These are phyloP conservation scores for Galeopsomyia nigrocyanea DNA, from an alignment of 2,888 invertebrate genomes.

Conservation along the genomic window DNA sequence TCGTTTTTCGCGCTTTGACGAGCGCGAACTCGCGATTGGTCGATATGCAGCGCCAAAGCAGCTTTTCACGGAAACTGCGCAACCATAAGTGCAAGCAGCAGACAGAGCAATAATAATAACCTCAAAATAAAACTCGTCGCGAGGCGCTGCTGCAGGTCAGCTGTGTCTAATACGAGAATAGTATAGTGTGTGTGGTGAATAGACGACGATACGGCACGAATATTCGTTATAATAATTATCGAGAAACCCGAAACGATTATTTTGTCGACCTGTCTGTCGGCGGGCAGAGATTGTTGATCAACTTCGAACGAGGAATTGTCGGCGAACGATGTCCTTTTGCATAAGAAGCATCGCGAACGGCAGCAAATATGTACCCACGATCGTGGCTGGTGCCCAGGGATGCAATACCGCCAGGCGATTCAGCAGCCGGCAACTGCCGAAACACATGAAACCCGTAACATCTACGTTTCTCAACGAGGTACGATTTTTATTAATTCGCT, in stretches of 20 bases:
- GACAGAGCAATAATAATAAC: too few relatives aligned
- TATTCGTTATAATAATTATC: background rate
- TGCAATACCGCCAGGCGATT: constrained; percentile 11
- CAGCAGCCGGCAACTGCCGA: constrained; percentile 68
- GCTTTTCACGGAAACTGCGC: too few relatives aligned
- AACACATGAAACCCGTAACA: constrained; percentile 61
- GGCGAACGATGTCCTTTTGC: constrained; percentile 71
- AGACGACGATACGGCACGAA: background rate
- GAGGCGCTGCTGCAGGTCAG: constrained; percentile 36
- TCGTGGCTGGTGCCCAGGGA: constrained; percentile 33
- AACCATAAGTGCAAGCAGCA: too few relatives aligned
- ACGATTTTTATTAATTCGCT: constrained; percentile 24
- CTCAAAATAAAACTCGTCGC: too few relatives aligned
- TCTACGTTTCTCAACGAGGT: constrained; percentile 73
- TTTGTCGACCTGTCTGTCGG: background rate
- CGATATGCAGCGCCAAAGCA: too few relatives aligned
- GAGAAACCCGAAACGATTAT: background rate
- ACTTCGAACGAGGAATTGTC: background rate
- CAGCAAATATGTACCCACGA: constrained; percentile 31
- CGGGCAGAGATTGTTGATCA: background rate
- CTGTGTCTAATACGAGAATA: constrained; percentile 16
- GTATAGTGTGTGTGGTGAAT: background rate
- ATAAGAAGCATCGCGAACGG: constrained; percentile 71
- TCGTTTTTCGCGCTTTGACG: background rate
- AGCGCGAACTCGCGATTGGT: background rate